Base-by-base conservation (phyloP, 92 coral and sea anemone genomes). In the Epizoanthus fatuus region DNA sequence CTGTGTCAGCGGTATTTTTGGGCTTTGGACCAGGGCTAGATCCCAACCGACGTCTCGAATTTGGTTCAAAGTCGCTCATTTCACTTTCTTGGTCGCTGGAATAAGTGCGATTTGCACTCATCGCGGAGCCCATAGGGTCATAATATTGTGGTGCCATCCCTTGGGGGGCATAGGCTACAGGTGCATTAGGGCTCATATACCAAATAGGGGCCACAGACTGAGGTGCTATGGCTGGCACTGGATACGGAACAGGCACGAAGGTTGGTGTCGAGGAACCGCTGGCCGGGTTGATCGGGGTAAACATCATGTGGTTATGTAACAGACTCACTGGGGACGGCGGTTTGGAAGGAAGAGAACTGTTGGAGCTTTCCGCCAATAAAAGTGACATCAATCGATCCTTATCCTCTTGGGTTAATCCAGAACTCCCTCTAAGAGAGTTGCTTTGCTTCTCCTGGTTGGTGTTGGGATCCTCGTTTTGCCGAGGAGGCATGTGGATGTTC, bases 161-260 rank as follows among this genome's bases (percentile, higher is more conserved):
- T 73, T 74, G 79, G 40, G 86, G 98, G 19, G 91, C 86, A 75
- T 86, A 92, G 14, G 95, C 90, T 76, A 94, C 80, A 70, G 91
- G 83, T 7, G 93, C 89, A 19, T 88, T 74, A 72, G 91, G 90
- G 53, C 95, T 72, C 94, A 94, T 90, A 86, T 92, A 94, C 98
- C 98, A 94, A 86, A 92, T 68, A 7, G 98, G 92, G 39, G 96
- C 57, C 86, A 79, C 79, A 1, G 90, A 77, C 29, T 73, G 83
- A 37, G 93, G 91, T 10, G 87, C 57, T 5, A 91, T 83, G 52
- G 90, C 74, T 55, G 92, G 88, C 14, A 92, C 84, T 11, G 96
- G 94, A 32, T 90, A 90, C 53, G 98, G 94, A 20, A 94, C 91
- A 0, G 98, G 98, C 7, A 94, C 89, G 81, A 90, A 92, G 4